Conservation (phyloP, 2,888 invertebrate species). For the Thelaira solivaga region DNA sequence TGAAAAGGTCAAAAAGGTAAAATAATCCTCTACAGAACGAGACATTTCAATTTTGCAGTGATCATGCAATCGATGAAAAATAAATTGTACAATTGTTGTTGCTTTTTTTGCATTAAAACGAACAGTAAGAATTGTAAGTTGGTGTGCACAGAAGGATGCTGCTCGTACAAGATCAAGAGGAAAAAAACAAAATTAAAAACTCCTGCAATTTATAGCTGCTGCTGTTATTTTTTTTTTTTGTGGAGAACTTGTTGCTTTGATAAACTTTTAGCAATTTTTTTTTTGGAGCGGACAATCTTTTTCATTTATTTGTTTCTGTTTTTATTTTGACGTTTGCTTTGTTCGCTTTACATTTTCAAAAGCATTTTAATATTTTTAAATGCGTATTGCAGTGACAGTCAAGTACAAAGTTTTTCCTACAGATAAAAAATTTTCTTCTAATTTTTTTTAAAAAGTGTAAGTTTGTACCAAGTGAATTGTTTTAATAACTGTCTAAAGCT, state of each 20-base stretch:
- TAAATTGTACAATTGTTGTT: slow-evolving; percentile 24
- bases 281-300: background rate
- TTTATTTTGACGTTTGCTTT: background rate
- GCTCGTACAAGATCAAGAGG: no score
- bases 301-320: background rate
- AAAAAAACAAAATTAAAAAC: background rate
- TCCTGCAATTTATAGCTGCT: background rate
- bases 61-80: slow-evolving; percentile 40
- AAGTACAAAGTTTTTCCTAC: background rate
- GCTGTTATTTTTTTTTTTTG: no score
- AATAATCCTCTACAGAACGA: slow-evolving; percentile 21
- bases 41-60: slow-evolving; percentile 51
- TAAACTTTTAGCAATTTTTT: background rate
- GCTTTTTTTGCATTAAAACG: no score
- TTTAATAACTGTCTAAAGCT: no score
- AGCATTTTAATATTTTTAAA: background rate
- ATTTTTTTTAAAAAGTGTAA: no score
- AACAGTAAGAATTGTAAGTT: no score
- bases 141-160: no score
- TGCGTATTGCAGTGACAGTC: background rate
- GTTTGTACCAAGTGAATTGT: no score
- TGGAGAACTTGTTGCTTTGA: background rate
- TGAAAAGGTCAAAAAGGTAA: slow-evolving; percentile 42
- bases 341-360: background rate
- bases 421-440: background rate